These are phyloP conservation scores for Idaea biselata DNA, from an alignment of 2,888 invertebrate genomes.

Conservation along the genomic window DNA sequence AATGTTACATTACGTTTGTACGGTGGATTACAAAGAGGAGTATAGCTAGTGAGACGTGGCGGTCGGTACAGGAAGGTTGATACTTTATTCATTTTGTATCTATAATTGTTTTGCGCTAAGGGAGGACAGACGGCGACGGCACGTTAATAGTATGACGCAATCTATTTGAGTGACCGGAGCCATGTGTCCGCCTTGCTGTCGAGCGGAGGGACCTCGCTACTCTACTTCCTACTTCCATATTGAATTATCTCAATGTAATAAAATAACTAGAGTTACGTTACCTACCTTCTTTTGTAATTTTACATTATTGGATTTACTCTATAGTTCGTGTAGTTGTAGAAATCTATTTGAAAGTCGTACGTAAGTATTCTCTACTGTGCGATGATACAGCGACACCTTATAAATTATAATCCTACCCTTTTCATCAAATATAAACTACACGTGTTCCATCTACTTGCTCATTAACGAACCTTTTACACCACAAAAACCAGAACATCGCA, in stretches of 20 bases:
- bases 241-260: slow-evolving; percentile 55
- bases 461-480: neutral
- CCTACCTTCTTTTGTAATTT: slow-evolving; percentile 23
- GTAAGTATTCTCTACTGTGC: neutral
- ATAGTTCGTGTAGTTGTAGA: neutral
- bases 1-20: slow-evolving; percentile 64
- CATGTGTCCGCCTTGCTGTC: slow-evolving; percentile 50
- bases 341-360: neutral
- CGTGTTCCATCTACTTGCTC: slow-evolving; percentile 1
- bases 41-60: slow-evolving; percentile 47
- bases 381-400: neutral
- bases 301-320: slow-evolving; percentile 24
- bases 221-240: slow-evolving; percentile 40
- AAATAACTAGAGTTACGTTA: slow-evolving; percentile 34
- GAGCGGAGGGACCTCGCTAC: slow-evolving; percentile 33
- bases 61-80: slow-evolving; percentile 47
- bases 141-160: slow-evolving; percentile 64
- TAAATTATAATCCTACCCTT: neutral
- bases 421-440: neutral
- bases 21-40: slow-evolving; percentile 71
- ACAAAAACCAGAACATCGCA: neutral
- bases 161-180: slow-evolving; percentile 71
- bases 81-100: slow-evolving; percentile 71
- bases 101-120: slow-evolving; percentile 72
- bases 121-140: slow-evolving; percentile 37